phyloP scores from a whole-genome alignment of 2,113 vertebrate species.

The Chinchilla lanigera region DNA sequence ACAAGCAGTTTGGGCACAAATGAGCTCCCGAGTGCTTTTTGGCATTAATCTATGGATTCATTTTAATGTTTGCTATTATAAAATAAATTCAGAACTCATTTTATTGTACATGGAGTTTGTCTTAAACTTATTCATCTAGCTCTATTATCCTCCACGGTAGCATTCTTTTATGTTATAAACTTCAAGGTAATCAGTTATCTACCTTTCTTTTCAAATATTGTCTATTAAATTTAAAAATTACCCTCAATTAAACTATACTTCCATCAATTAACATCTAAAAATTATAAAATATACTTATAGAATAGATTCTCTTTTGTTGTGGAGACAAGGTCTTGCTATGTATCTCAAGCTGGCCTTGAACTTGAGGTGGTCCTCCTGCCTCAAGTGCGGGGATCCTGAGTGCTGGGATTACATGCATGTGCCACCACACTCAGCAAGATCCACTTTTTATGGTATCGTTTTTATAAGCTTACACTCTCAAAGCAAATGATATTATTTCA shows the following conservation, averaged over 20 bases:
- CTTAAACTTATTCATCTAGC: neutral
- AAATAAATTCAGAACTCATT: neutral
- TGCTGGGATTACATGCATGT: neutral
- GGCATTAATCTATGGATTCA: neutral
- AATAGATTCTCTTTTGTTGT: neutral
- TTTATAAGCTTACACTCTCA: neutral
- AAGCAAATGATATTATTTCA: neutral
- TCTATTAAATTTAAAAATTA: neutral
- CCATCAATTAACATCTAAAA: neutral
- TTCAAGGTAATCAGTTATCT: neutral
- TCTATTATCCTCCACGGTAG: neutral
- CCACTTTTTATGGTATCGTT: neutral
- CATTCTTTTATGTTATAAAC: neutral
- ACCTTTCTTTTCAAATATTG: neutral
- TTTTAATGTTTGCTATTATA: constrained; percentile 4
- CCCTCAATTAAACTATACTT: neutral
- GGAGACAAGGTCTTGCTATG: neutral
- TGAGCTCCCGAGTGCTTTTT: neutral
- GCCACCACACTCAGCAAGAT: neutral
- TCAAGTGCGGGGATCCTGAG: neutral
- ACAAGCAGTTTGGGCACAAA: neutral
- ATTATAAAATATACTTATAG: neutral
- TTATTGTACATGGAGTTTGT: neutral
- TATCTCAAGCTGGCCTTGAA: neutral
- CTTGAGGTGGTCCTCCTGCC: neutral